These are phyloP conservation scores for Condylura cristata DNA, from an alignment of 2,113 vertebrate species.

Conservation along the genomic window DNA sequence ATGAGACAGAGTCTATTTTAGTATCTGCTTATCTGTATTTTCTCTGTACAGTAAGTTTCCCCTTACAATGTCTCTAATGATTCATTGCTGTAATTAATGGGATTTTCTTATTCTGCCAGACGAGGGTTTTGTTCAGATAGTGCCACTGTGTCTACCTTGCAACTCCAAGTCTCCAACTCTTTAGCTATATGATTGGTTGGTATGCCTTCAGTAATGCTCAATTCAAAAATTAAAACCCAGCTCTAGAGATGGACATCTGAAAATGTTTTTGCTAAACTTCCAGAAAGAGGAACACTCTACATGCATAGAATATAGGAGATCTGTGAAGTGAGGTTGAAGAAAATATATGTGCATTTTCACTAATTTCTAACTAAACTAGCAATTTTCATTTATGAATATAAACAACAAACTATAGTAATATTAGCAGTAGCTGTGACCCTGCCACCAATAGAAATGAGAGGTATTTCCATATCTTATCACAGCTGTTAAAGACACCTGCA, in stretches of 20 bases:
- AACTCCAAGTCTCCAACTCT: not conserved
- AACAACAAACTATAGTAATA: not conserved
- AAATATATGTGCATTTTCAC: not conserved
- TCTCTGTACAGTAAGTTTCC: not conserved
- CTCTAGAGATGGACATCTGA: not conserved
- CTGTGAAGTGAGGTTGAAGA: not conserved
- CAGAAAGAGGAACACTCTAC: not conserved
- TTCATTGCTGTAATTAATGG: not conserved
- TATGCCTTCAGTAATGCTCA: not conserved
- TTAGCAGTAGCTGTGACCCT: not conserved
- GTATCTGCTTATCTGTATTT: not conserved
- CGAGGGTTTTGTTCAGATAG: not conserved
- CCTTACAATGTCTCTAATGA: not conserved
- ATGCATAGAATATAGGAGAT: not conserved
- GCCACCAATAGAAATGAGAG: not conserved
- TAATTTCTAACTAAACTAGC: not conserved
- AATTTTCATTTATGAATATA: not conserved
- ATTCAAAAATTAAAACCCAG: not conserved
- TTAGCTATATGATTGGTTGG: not conserved
- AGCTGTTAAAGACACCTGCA: not conserved
- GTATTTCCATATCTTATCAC: not conserved
- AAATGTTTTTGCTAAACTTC: not conserved
- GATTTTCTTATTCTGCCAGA: not conserved
- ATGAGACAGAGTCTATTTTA: not conserved
- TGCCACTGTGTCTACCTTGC: not conserved